Conservation (phyloP, 2,797 vertebrate species). For the Coilia nasus region DNA sequence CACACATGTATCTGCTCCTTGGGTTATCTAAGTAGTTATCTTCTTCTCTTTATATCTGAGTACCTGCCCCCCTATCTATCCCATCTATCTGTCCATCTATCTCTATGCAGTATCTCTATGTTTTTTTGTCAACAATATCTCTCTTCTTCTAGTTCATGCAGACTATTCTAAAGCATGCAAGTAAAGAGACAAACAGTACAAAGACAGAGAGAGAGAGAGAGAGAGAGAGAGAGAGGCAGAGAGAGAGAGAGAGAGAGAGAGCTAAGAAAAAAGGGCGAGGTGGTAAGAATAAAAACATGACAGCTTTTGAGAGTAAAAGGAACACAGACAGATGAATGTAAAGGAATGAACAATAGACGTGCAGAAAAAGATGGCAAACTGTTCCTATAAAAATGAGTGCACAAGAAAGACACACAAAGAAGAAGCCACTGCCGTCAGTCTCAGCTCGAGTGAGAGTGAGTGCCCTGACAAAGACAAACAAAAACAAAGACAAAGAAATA, state of each 20-base stretch:
- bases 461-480: neutral
- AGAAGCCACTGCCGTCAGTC: neutral
- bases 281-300: neutral
- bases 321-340: slow-evolving; percentile 2
- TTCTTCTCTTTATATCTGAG: neutral
- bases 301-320: neutral
- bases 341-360: neutral
- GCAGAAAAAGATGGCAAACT: neutral
- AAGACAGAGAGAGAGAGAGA: slow-evolving; percentile 20
- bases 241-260: slow-evolving; percentile 17
- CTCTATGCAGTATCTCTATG: neutral
- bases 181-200: slow-evolving; percentile 18
- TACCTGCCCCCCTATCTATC: neutral
- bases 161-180: slow-evolving; percentile 29
- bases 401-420: neutral
- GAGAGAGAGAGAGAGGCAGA: neutral
- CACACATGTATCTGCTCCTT: neutral
- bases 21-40: too few relatives aligned
- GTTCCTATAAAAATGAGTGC: neutral
- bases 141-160: slow-evolving; percentile 38
- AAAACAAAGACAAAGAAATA: neutral
- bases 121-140: neutral
- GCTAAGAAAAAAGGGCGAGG: slow-evolving; percentile 18
- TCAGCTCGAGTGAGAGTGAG: neutral
- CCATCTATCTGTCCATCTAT: neutral